Base-by-base conservation (phyloP, 2,888 invertebrate genomes). In the Operophtera brumata region DNA sequence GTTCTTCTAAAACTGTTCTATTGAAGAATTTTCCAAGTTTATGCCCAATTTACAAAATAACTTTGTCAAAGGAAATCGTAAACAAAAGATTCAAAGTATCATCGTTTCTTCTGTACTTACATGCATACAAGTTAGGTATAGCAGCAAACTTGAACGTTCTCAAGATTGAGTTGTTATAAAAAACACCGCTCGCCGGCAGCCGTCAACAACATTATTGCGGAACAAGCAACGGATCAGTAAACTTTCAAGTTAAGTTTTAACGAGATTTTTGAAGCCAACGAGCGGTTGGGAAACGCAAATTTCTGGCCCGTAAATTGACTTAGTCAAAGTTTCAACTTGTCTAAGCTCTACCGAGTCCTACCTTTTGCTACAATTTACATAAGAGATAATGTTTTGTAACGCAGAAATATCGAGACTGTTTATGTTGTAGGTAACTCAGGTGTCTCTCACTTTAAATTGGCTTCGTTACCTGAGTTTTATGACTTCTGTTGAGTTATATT, bases 221-320 rank as follows among this genome's bases (percentile, higher is more conserved):
- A 57, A 59, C 61, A 67, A 42, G 56, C 63, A 59, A 61, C 59
- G 65, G 62, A 72, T 70, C 45, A 60, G 65, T 67, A 70, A 73
- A 73, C 69, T 71, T 71, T 54, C 55, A 20, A 59, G 57, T 64
- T 70, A 80, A 82, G 77, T 83, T 84, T 80, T 83, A 84, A 84
- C 78, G 78, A 84, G 83, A 77, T 82, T 84, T 83, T 82, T 81
- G 78, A 75, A 75, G 77, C 64, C 58, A 47, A 60, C 71, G 70
- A 68, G 71, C 70, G 76, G 73, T 67, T 54, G 62, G 61, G 64
- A 67, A 67, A 64, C 69, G 65, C 63, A 69, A 73, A 76, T 72
- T 76, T 74, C 65, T 62, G 35, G 66, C 65, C 67, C 70, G 70
- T 73, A 79, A 84, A 83, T 83, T 81, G 74, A 80, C 82, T 84